Evolutionary conservation across 2,888 invertebrate genomes (phyloP).

Genomic region (Syritta pipiens): DNA sequence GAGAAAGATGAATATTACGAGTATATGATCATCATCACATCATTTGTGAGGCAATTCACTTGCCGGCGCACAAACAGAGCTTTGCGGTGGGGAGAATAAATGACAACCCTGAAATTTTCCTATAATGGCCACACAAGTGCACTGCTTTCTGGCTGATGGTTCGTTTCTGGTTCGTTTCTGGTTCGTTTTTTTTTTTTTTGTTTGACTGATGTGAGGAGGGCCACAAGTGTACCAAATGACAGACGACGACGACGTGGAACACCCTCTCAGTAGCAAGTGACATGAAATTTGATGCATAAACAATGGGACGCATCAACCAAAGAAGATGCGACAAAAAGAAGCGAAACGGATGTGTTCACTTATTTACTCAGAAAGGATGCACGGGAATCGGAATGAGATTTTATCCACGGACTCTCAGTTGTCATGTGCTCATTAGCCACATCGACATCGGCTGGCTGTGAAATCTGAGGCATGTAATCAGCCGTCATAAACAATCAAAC

Average conservation of each 20-base stretch:
- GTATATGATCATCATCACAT: slow-evolving; percentile 29
- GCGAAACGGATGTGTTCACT: too few species aligned
- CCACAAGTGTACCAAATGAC: slow-evolving; percentile 41
- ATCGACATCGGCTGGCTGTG: too few species aligned
- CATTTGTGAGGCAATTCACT: slow-evolving; percentile 7
- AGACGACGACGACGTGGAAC: slow-evolving; percentile 19
- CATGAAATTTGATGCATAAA: slow-evolving; percentile 47
- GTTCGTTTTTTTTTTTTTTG: too few species aligned
- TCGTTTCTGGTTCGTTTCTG: slow-evolving; percentile 1
- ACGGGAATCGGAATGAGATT: too few species aligned
- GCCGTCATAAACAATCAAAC: too few species aligned
- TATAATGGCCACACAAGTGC: slow-evolving; percentile 19
- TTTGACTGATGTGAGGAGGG: background rate
- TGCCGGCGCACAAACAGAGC: background rate
- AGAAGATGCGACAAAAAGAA: too few species aligned
- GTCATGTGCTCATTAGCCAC: too few species aligned
- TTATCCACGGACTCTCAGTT: too few species aligned
- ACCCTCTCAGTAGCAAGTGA: slow-evolving; percentile 14
- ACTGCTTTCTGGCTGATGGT: slow-evolving; percentile 21
- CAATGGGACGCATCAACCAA: slow-evolving; percentile 30
- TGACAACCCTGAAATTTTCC: slow-evolving; percentile 3
- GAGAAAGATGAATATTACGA: slow-evolving; percentile 12
- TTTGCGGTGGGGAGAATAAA: background rate
- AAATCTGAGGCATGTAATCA: too few species aligned
- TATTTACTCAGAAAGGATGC: too few species aligned